Evolutionary conservation across 1,140 invertebrate genomes (phyloP).

Genomic region (Uloborus diversus): DNA sequence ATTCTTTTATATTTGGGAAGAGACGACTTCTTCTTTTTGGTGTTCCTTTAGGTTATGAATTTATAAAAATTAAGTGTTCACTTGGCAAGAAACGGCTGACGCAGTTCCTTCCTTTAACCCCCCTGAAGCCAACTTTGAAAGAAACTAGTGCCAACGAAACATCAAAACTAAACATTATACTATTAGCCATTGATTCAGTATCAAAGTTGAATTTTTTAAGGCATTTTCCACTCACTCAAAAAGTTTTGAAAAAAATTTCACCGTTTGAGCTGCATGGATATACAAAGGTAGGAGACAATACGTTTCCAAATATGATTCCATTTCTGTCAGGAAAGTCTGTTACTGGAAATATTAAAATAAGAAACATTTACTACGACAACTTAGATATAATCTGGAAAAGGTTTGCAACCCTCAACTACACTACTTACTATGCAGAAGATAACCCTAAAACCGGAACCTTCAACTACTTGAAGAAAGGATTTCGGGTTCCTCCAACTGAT

Average conservation of each 20-base stretch:
- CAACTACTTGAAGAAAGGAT: constrained; percentile 82
- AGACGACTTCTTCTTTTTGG: neutral
- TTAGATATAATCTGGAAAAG: constrained; percentile 51
- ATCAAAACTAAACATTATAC: constrained; percentile 62
- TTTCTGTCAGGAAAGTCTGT: constrained; percentile 63
- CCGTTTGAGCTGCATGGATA: constrained; percentile 63
- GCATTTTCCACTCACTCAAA: constrained; percentile 64
- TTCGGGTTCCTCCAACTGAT: constrained; percentile 79
- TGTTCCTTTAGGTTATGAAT: constrained; percentile 31
- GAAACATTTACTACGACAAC: constrained; percentile 54
- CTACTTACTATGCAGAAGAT: constrained; percentile 83
- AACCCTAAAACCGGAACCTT: constrained; percentile 78
- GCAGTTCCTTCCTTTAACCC: constrained; percentile 34
- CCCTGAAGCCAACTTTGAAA: too few species aligned
- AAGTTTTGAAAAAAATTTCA: constrained; percentile 7
- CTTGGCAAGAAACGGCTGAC: neutral
- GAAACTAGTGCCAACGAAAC: neutral
- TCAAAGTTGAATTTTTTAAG: constrained; percentile 71
- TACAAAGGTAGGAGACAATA: constrained; percentile 67
- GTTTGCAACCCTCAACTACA: constrained; percentile 63
- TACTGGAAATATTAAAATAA: too few species aligned
- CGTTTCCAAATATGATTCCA: constrained; percentile 66
- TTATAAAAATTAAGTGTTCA: neutral
- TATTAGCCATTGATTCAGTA: constrained; percentile 71
- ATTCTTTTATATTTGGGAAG: neutral